Evolutionary conservation across 2,113 vertebrate genomes (phyloP).

Genomic region (Halcyon malimbica): DNA sequence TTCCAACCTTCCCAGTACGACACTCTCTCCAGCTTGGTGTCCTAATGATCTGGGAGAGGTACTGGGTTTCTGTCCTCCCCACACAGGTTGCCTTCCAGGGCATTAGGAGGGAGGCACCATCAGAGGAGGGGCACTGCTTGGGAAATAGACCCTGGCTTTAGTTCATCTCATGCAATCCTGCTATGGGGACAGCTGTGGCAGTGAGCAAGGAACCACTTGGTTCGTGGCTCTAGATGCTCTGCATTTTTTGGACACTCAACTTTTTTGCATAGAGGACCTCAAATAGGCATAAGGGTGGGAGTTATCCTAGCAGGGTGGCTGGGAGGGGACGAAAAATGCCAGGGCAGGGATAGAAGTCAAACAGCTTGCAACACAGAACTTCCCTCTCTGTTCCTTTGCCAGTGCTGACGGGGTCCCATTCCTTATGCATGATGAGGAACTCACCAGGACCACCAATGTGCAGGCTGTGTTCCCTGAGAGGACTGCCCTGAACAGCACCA

Average conservation of each 20-base stretch:
- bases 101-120: neutral
- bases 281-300: neutral
- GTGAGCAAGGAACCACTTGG: neutral
- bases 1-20: neutral
- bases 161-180: neutral
- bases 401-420: slow-evolving; percentile 84
- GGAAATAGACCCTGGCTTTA: neutral
- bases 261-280: neutral
- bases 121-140: neutral
- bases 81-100: neutral
- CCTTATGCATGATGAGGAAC: slow-evolving; percentile 89
- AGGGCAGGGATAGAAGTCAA: neutral
- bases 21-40: neutral
- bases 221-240: neutral
- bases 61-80: neutral
- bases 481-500: slow-evolving; percentile 37
- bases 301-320: neutral
- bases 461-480: slow-evolving; percentile 70
- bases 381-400: neutral
- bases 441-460: slow-evolving; percentile 88
- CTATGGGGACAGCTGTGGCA: neutral
- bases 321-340: neutral
- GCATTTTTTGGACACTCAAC: neutral
- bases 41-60: neutral
- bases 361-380: neutral